phyloP scores from a whole-genome alignment of 2,888 invertebrate genomes.

The Drosophila fulvimacula region DNA sequence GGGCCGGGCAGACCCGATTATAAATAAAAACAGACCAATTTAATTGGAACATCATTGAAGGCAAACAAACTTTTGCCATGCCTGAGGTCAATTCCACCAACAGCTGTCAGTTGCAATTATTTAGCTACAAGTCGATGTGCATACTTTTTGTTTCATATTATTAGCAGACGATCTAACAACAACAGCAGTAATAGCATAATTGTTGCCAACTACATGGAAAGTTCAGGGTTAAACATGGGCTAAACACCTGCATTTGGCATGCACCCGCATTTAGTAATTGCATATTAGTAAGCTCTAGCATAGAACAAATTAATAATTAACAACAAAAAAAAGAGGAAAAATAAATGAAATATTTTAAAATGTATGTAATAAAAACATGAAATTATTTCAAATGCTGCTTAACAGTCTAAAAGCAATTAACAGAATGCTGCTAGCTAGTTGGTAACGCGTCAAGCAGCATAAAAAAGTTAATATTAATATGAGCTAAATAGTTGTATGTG shows the following conservation, averaged over 20 bases:
- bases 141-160: conserved; percentile 10
- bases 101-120: conserved; percentile 31
- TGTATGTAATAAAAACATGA: conserved; percentile 2
- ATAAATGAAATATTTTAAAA: not conserved
- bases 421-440: not conserved
- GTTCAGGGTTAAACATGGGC: conserved; percentile 61
- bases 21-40: conserved; percentile 38
- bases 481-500: not conserved
- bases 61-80: conserved; percentile 8
- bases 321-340: not conserved
- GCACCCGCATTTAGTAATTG: conserved; percentile 30
- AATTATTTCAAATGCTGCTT: not conserved
- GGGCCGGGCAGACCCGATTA: conserved; percentile 48
- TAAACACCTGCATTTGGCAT: conserved; percentile 61
- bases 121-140: conserved; percentile 22
- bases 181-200: conserved; percentile 15
- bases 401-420: not conserved
- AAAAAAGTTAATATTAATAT: not conserved
- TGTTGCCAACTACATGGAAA: conserved; percentile 48
- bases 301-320: conserved; percentile 13
- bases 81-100: conserved; percentile 26
- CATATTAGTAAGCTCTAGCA: conserved; percentile 5
- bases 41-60: conserved; percentile 70
- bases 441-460: not conserved
- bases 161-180: conserved; percentile 20